These are phyloP conservation scores for Scyliorhinus canicula DNA, from an alignment of 2,797 vertebrate species.

Conservation along the genomic window DNA sequence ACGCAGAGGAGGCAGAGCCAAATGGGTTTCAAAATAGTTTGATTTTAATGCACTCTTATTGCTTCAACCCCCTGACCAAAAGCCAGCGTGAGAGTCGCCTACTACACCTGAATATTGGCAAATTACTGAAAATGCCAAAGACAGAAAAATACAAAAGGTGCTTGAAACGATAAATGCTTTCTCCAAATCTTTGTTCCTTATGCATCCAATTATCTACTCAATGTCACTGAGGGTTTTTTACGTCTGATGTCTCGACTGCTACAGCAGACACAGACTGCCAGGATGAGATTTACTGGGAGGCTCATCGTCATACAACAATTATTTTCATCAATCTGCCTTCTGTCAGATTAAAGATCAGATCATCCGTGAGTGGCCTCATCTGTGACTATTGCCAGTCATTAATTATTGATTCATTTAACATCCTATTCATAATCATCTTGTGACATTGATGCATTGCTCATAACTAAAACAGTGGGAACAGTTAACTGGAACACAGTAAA, in stretches of 20 bases:
- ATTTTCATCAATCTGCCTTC: constrained; percentile 28
- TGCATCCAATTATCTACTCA: neutral
- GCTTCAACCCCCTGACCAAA: neutral
- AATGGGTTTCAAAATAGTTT: neutral
- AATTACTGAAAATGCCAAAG: neutral
- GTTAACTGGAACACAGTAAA: neutral
- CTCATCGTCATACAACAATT: neutral
- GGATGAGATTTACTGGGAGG: neutral
- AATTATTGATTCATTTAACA: constrained; percentile 21
- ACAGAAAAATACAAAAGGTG: neutral
- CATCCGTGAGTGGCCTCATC: constrained; percentile 19
- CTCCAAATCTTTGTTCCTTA: neutral
- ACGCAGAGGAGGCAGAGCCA: neutral
- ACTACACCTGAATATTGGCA: neutral
- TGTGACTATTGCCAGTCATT: constrained; percentile 4
- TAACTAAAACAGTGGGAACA: constrained; percentile 3
- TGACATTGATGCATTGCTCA: neutral
- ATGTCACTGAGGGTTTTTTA: neutral
- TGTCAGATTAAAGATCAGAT: neutral
- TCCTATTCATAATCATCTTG: neutral
- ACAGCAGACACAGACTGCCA: neutral
- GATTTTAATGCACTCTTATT: neutral
- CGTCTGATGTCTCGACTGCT: neutral
- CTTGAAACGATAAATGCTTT: neutral
- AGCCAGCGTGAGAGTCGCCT: neutral